A percentile compares a stretch with the other conserved stretches of the same genome.
These are phyloP conservation scores for Hydrolagus affinis DNA, from an alignment of 2,113 vertebrate genomes.

Conservation along the genomic window DNA sequence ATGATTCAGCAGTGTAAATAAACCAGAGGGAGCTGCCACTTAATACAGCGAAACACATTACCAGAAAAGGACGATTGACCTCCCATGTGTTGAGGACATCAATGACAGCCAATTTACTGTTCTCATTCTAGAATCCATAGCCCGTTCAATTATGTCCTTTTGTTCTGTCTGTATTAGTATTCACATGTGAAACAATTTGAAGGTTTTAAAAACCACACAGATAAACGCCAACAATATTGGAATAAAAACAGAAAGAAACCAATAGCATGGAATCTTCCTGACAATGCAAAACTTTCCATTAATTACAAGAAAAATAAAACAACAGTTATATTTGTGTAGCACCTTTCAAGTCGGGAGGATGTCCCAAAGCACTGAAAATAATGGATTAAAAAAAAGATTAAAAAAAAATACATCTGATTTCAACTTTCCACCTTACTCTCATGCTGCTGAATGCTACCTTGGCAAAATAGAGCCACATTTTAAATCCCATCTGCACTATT, in stretches of 20 bases:
- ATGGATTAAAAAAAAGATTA: neutral
- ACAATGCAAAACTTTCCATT: neutral
- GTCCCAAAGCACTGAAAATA: too few species aligned
- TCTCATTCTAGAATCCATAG: neutral
- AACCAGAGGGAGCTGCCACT: neutral
- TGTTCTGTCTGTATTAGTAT: neutral
- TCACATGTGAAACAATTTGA: neutral
- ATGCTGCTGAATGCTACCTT: neutral
- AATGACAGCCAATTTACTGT: neutral
- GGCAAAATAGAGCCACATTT: neutral
- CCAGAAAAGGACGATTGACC: neutral
- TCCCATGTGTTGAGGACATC: slow-evolving; percentile 1
- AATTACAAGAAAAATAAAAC: too few species aligned
- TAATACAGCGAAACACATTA: neutral
- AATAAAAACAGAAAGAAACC: neutral
- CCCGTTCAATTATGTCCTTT: slow-evolving; percentile 8
- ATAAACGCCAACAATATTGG: neutral
- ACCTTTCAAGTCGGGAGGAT: too few species aligned
- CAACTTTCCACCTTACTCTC: neutral
- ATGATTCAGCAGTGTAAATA: neutral
- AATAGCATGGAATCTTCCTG: neutral
- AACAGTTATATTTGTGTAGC: too few species aligned
- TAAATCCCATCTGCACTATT: too few species aligned
- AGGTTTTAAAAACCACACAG: neutral
- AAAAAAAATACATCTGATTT: neutral